These are phyloP conservation scores for Marisa cornuarietis DNA, from an alignment of 1,140 invertebrate genomes.

Conservation along the genomic window DNA sequence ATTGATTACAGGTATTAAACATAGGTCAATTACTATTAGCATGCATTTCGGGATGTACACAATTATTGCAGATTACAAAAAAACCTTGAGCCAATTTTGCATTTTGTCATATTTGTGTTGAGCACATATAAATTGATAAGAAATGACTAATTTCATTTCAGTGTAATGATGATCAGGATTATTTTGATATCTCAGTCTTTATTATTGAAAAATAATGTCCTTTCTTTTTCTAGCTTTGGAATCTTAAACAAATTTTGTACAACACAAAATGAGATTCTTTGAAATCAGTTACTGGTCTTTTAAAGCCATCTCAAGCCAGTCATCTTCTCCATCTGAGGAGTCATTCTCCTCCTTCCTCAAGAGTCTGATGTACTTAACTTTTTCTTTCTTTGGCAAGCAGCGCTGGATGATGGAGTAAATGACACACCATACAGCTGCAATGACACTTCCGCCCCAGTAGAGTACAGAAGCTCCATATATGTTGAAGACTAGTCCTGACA, in stretches of 20 bases:
- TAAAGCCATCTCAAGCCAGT: constrained; percentile 61
- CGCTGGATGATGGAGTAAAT: constrained; percentile 47
- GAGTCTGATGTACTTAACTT: constrained; percentile 53
- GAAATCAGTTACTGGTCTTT: constrained; percentile 42
- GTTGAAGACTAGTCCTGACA: constrained; percentile 54
- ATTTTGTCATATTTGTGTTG: too few relatives aligned
- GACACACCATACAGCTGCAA: constrained; percentile 48
- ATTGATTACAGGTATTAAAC: too few relatives aligned
- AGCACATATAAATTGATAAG: too few relatives aligned
- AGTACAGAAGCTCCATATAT: constrained; percentile 47
- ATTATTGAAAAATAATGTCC: not conserved
- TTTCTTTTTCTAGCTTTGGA: not conserved
- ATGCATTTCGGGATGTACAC: too few relatives aligned
- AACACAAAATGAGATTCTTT: not conserved
- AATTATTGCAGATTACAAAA: too few relatives aligned
- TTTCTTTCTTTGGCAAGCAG: constrained; percentile 49
- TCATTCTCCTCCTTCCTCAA: constrained; percentile 51
- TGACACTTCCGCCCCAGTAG: constrained; percentile 45
- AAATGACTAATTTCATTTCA: too few relatives aligned
- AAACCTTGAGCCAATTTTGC: too few relatives aligned
- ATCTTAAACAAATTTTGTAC: not conserved
- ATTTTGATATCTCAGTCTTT: not conserved
- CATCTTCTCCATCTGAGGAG: constrained; percentile 49
- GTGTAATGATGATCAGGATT: not conserved
- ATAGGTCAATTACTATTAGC: too few relatives aligned